A percentile compares a stretch with the other conserved stretches of the same genome.
Evolutionary conservation across 2,797 vertebrate genomes (phyloP).

Genomic region (Pangasius larnaudii): DNA sequence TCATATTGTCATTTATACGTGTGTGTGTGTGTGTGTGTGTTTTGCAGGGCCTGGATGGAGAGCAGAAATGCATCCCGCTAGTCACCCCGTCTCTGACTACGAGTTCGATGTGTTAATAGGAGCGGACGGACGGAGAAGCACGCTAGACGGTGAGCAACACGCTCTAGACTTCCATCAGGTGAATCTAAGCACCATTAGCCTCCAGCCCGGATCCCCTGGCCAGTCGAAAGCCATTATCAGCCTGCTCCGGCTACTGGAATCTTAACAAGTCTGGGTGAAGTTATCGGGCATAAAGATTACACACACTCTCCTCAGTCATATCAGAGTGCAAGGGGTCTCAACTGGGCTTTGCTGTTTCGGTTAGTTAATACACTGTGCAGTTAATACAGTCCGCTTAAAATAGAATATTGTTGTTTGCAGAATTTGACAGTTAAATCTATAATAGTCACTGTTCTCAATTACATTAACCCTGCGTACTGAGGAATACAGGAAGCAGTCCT

Average conservation of each 20-base stretch:
- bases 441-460: neutral
- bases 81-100: constrained; percentile 83
- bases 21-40: constrained; percentile 28
- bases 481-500: constrained; percentile 11
- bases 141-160: constrained; percentile 83
- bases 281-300: neutral
- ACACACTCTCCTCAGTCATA: neutral
- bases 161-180: neutral
- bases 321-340: too few species aligned
- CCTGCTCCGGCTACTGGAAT: neutral
- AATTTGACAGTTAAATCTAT: neutral
- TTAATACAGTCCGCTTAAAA: neutral
- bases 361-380: neutral
- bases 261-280: neutral
- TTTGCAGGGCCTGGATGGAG: constrained; percentile 88
- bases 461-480: neutral
- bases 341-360: neutral
- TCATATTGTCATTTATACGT: neutral
- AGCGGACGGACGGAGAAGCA: constrained; percentile 91
- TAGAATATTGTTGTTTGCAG: neutral
- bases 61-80: constrained; percentile 83
- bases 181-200: neutral
- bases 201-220: neutral
- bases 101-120: constrained; percentile 92
- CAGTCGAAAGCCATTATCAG: neutral